phyloP scores from a whole-genome alignment of 2,888 invertebrate species.

The Oscheius sp. region DNA sequence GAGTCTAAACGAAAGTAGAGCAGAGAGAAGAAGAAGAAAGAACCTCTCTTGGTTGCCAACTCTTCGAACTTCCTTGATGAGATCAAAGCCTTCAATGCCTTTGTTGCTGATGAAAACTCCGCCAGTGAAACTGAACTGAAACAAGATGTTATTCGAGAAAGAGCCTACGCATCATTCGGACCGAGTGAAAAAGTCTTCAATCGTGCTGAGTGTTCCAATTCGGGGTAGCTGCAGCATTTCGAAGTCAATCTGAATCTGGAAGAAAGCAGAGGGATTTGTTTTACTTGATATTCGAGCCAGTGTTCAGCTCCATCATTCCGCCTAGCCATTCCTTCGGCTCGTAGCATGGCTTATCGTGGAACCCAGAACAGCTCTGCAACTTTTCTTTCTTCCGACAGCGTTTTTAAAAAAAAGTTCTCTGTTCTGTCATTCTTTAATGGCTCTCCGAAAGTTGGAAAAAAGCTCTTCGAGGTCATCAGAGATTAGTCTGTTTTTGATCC shows the following conservation, averaged over 20 bases:
- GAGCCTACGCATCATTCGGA: neutral
- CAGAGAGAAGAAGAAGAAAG: too few relatives aligned
- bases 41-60: neutral
- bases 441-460: too few relatives aligned
- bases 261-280: neutral
- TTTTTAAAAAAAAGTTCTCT: too few relatives aligned
- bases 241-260: neutral
- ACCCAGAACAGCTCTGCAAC: neutral
- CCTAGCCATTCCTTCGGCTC: neutral
- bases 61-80: conserved; percentile 1
- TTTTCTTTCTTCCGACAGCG: too few relatives aligned
- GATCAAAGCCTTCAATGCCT: conserved; percentile 5
- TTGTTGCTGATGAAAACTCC: neutral
- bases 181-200: neutral
- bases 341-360: neutral
- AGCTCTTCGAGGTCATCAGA: too few relatives aligned
- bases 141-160: neutral
- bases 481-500: too few relatives aligned
- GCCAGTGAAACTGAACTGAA: neutral
- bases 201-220: neutral
- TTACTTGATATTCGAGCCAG: neutral
- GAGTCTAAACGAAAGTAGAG: neutral
- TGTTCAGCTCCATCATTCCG: conserved; percentile 1
- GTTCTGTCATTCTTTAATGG: too few relatives aligned
- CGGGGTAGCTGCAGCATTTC: neutral